A percentile compares a stretch with the other conserved stretches of the same genome.
Evolutionary conservation across 1,140 invertebrate genomes (phyloP).

Genomic region (Oncopodura yosiiana): DNA sequence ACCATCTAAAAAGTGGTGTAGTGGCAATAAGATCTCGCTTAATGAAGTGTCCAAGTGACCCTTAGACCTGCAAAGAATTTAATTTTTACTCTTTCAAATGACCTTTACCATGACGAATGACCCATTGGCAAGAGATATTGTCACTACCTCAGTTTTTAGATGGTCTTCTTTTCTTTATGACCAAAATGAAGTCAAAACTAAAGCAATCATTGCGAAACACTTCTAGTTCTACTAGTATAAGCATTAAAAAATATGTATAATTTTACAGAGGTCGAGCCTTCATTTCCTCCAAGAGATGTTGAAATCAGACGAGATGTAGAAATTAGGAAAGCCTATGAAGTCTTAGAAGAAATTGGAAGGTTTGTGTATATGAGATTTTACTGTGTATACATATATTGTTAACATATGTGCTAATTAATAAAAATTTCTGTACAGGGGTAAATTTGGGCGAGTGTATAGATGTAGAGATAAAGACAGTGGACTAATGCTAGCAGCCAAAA

Average conservation of each 20-base stretch:
- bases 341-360: constrained; percentile 58
- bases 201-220: neutral
- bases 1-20: no score
- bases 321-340: constrained; percentile 67
- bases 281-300: constrained; percentile 72
- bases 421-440: constrained; percentile 58
- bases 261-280: constrained; percentile 68
- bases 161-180: neutral
- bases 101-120: neutral
- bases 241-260: no score
- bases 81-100: neutral
- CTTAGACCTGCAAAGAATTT: no score
- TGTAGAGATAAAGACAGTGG: constrained; percentile 74
- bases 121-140: neutral
- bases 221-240: no score
- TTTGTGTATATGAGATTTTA: no score
- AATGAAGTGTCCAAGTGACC: no score
- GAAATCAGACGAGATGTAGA: constrained; percentile 61
- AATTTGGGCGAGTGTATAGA: constrained; percentile 93
- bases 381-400: no score
- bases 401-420: neutral
- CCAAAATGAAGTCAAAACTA: neutral
- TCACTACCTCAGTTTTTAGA: neutral
- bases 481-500: constrained; percentile 80
- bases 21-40: no score